phyloP scores from a whole-genome alignment of 2,797 vertebrate genomes.

The Novumbra hubbsi region DNA sequence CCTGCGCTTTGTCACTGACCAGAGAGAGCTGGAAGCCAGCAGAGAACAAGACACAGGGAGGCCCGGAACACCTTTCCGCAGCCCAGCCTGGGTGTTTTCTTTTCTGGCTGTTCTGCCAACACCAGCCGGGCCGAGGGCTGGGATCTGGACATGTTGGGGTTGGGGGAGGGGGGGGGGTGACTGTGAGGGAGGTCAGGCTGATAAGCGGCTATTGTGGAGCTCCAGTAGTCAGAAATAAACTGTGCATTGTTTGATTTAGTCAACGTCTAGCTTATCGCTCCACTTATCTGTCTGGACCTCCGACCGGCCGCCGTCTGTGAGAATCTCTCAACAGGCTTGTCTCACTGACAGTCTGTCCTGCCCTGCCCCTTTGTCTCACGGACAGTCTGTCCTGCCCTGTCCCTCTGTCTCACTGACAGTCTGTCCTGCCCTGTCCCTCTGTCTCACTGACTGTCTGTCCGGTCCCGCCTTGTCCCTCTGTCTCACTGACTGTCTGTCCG shows the following conservation, averaged over 20 bases:
- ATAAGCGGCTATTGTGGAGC: constrained; percentile 62
- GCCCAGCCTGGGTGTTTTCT: constrained; percentile 43
- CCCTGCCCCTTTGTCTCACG: constrained; percentile 1
- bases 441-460: constrained; percentile 18
- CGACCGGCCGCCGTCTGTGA: constrained; percentile 50
- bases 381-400: neutral
- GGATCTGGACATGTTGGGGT: constrained; percentile 21
- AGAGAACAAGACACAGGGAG: constrained; percentile 42
- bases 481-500: constrained; percentile 31
- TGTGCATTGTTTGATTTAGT: constrained; percentile 69
- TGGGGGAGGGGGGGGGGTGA: constrained; percentile 23
- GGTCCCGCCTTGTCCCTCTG: neutral
- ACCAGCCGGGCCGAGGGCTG: constrained; percentile 48
- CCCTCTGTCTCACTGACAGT: too few species aligned
- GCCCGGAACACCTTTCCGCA: constrained; percentile 40
- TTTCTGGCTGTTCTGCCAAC: constrained; percentile 63
- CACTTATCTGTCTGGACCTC: constrained; percentile 67
- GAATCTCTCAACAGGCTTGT: constrained; percentile 53
- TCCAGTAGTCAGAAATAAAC: constrained; percentile 72
- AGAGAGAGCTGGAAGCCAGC: constrained; percentile 67
- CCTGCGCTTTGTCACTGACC: constrained; percentile 62
- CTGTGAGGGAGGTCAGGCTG: constrained; percentile 28
- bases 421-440: neutral
- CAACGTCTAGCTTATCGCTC: constrained; percentile 65
- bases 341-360: neutral